phyloP scores from a whole-genome alignment of 1,140 invertebrate species.

The Pinna nobilis region DNA sequence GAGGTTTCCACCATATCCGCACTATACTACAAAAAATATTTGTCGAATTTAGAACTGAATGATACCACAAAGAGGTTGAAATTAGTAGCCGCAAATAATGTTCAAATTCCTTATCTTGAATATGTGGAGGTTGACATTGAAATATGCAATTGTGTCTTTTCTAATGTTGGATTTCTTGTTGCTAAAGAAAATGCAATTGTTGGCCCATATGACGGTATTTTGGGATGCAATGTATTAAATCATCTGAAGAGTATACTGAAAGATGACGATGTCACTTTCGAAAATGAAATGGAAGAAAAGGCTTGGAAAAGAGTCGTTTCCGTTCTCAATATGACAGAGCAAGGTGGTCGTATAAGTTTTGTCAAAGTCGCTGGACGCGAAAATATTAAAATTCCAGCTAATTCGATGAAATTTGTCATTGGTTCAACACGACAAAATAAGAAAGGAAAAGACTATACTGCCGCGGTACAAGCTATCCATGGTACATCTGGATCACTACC shows the following conservation, averaged over 20 bases:
- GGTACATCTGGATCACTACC: slow-evolving; percentile 4
- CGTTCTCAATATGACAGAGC: not conserved
- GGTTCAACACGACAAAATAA: slow-evolving; percentile 3
- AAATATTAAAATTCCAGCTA: slow-evolving; percentile 6
- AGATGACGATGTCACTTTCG: not conserved
- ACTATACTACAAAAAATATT: not conserved
- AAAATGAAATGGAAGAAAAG: not conserved
- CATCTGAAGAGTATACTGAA: not conserved
- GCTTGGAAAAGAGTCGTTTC: not conserved
- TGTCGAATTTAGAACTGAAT: not conserved
- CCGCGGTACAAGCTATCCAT: slow-evolving; percentile 3
- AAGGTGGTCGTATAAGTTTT: not conserved
- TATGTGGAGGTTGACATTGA: slow-evolving; percentile 1
- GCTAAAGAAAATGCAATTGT: not conserved
- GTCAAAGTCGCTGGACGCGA: slow-evolving; percentile 6
- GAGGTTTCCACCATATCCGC: slow-evolving; percentile 12
- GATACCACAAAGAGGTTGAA: not conserved
- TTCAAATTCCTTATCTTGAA: slow-evolving; percentile 8
- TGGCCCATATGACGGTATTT: slow-evolving; percentile 1
- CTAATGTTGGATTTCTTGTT: slow-evolving; percentile 7
- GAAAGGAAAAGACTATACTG: not conserved
- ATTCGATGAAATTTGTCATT: slow-evolving; percentile 7
- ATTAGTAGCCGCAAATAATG: slow-evolving; percentile 14
- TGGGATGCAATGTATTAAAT: slow-evolving; percentile 11
- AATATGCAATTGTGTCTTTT: slow-evolving; percentile 2